These are phyloP conservation scores for Ptychoptera contaminata DNA, from an alignment of 2,888 invertebrate genomes.

Conservation along the genomic window DNA sequence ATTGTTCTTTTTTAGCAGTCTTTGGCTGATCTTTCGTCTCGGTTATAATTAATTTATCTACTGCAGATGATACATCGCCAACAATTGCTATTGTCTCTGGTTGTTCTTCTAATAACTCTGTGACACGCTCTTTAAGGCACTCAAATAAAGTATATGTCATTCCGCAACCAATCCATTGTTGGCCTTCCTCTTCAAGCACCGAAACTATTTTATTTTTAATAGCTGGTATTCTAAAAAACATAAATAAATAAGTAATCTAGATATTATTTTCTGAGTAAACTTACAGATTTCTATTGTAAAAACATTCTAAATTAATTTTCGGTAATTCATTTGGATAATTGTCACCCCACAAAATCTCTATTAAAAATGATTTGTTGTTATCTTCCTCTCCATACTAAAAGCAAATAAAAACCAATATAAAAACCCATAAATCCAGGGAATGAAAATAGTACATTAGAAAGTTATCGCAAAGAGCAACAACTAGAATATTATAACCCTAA, in stretches of 20 bases:
- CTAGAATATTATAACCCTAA: constrained; percentile 2
- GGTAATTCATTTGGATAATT: constrained; percentile 77
- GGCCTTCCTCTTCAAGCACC: constrained; percentile 51
- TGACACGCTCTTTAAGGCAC: constrained; percentile 67
- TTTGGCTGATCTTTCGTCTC: constrained; percentile 31
- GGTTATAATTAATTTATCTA: constrained; percentile 21
- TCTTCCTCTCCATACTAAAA: constrained; percentile 70
- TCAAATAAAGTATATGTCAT: constrained; percentile 94
- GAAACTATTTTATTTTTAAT: constrained; percentile 55
- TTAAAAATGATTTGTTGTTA: constrained; percentile 59
- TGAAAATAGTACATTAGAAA: background rate
- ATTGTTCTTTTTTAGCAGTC: constrained; percentile 58
- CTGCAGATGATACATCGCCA: constrained; percentile 8
- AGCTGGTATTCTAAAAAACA: constrained; percentile 38
- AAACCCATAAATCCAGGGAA: background rate
- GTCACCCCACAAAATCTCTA: constrained; percentile 77
- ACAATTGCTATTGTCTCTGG: constrained; percentile 32
- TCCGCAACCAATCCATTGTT: constrained; percentile 73
- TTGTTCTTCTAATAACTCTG: constrained; percentile 54
- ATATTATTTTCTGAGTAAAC: constrained; percentile 27
- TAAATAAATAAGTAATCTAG: too few relatives aligned
- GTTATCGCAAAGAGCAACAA: background rate
- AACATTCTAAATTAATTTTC: constrained; percentile 68
- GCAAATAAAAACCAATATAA: constrained; percentile 7
- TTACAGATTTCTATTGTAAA: constrained; percentile 88